Conservation (phyloP, 2,797 vertebrate genomes). For the Enteromius fasciolatus region DNA sequence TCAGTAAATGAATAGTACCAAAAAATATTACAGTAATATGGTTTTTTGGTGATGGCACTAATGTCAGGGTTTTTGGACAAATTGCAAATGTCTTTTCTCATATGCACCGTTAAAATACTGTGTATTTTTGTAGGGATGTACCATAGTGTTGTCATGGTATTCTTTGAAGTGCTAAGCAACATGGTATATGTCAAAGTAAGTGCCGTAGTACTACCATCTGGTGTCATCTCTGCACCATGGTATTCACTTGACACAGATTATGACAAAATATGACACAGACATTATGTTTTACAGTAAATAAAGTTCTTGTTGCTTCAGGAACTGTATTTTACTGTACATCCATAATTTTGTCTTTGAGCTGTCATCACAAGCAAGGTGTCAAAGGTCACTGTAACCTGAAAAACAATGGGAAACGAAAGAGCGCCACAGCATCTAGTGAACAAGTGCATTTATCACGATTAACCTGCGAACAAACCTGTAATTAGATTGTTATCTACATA, state of each 20-base stretch:
- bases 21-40: background rate
- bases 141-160: background rate
- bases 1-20: background rate
- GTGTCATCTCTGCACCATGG: background rate
- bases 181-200: background rate
- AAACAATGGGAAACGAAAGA: constrained; percentile 17
- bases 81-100: background rate
- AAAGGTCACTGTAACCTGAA: background rate
- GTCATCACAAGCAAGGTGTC: background rate
- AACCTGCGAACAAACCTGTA: constrained; percentile 22
- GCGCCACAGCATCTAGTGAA: background rate
- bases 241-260: background rate
- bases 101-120: background rate
- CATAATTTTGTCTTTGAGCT: background rate
- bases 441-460: constrained; percentile 23
- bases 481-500: constrained; percentile 4
- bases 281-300: background rate
- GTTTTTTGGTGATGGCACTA: background rate
- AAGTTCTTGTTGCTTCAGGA: background rate
- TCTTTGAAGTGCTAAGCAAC: background rate
- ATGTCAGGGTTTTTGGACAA: background rate
- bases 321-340: background rate
- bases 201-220: background rate
- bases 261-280: background rate
- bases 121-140: background rate